These are phyloP conservation scores for Sebastolobus altivelis DNA, from an alignment of 2,797 vertebrate species.

Conservation along the genomic window DNA sequence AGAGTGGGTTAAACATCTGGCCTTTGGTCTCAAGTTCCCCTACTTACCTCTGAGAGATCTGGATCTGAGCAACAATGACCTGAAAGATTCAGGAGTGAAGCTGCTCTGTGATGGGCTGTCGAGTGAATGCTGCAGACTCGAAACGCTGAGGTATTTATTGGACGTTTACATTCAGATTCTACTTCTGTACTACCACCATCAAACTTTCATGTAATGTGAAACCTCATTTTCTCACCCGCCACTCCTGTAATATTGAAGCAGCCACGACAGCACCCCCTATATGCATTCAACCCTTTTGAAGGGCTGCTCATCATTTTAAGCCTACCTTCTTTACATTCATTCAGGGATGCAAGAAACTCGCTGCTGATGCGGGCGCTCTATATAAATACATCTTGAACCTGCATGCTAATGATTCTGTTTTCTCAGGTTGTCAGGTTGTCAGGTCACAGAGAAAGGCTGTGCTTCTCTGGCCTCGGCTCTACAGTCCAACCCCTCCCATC, in stretches of 20 bases:
- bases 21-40: constrained; percentile 32
- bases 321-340: background rate
- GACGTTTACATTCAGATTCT: too few species aligned
- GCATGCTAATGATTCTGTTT: background rate
- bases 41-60: constrained; percentile 34
- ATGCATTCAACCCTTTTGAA: background rate
- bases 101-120: constrained; percentile 51
- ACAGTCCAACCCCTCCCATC: constrained; percentile 39
- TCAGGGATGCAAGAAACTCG: background rate
- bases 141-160: constrained; percentile 42
- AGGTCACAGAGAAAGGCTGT: constrained; percentile 41
- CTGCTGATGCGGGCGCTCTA: background rate
- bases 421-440: constrained; percentile 66
- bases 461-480: constrained; percentile 27
- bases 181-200: background rate
- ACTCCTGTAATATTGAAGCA: too few species aligned
- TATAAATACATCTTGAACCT: background rate
- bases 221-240: background rate
- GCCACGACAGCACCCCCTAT: too few species aligned
- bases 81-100: constrained; percentile 50
- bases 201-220: background rate
- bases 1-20: constrained; percentile 49
- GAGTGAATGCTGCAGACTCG: constrained; percentile 35
- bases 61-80: constrained; percentile 67
- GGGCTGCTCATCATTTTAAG: background rate